Conservation (phyloP, 1,140 invertebrate genomes). For the Lethrus apterus region DNA sequence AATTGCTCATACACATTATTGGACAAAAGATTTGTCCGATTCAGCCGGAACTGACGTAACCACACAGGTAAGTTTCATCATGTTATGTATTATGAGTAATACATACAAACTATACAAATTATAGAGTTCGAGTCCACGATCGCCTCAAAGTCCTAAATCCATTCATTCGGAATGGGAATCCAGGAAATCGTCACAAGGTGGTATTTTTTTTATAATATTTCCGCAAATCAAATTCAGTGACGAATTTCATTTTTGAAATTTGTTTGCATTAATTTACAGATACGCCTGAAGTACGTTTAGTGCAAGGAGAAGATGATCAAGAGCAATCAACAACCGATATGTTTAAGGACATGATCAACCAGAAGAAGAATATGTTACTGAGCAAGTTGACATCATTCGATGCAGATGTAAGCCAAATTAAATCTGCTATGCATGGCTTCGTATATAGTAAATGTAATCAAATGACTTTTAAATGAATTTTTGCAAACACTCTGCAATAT, state of each 20-base stretch:
- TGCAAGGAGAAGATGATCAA: conserved; percentile 33
- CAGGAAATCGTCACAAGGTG: conserved; percentile 48
- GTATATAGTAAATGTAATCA: too few relatives aligned
- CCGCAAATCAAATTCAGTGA: neutral
- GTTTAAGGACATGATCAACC: conserved; percentile 81
- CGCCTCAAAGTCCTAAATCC: conserved; percentile 53
- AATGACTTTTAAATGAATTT: conserved; percentile 8
- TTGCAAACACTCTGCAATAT: neutral
- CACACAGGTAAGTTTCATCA: conserved; percentile 55
- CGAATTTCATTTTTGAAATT: neutral
- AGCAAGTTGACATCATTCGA: conserved; percentile 83
- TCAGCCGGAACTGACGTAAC: conserved; percentile 39
- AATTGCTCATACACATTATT: conserved; percentile 98
- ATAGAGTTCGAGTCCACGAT: conserved; percentile 47
- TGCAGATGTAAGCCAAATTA: conserved; percentile 64
- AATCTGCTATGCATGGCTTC: neutral
- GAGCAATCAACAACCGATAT: conserved; percentile 75
- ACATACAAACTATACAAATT: conserved; percentile 28
- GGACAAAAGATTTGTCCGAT: conserved; percentile 78
- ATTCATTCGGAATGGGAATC: conserved; percentile 46
- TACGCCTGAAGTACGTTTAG: conserved; percentile 45
- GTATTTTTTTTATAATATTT: conserved; percentile 20
- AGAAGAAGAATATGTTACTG: conserved; percentile 77
- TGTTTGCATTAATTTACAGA: too few relatives aligned
- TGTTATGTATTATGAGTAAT: neutral